Evolutionary conservation across 2,113 vertebrate genomes (phyloP), one percentile per base, ranked within the genome.

Genomic region (Gobiocypris rarus): DNA sequence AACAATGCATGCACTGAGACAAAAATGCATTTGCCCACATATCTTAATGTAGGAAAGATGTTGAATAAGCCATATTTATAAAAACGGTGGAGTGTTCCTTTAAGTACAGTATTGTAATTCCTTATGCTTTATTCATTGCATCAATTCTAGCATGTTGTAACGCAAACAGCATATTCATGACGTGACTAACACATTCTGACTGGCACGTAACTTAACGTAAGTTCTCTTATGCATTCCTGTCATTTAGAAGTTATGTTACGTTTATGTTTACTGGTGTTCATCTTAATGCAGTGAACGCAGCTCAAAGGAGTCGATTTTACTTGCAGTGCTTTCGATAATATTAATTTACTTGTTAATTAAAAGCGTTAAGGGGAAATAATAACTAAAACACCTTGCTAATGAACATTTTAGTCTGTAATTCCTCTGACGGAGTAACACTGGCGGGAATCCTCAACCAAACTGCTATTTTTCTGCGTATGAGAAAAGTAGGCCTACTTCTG

Each of bases 401-500:
- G 9, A 73, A 73, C 5, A 65, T 65, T 31, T 65, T 31, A 65
- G 41, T 24, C 22, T 8, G n/a, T 45, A 15, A 26, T 24, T 74
- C 13, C 24, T 0, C 14, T 52, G 45, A 31, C 45, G 9, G 45
- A 48, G 15, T 15, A 75, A 52, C 5, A 75, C 45, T 52, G 71
- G 22, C 2, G 10, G 38, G 22, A 88, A 89, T 83, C 81, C 28
- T 67, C 77, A 81, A 17, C 9, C 90, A 91, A 89, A 89, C 83
- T 89, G 43, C 9, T 2, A 9, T 70, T 22, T 69, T 34, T 59
- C 28, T 78, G 26, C 31, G 59, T 65, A 74, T 50, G n/a, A 50
- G 45, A 65, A 65, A 50, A 43, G 43, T 48, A 52, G 17, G 15
- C 50, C 50, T 50, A 48, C 87, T 92, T 93, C 90, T 93, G 87